Evolutionary conservation across 2,797 vertebrate genomes (phyloP), one percentile per base, ranked within the genome.

Genomic region (Lepus townsendii): DNA sequence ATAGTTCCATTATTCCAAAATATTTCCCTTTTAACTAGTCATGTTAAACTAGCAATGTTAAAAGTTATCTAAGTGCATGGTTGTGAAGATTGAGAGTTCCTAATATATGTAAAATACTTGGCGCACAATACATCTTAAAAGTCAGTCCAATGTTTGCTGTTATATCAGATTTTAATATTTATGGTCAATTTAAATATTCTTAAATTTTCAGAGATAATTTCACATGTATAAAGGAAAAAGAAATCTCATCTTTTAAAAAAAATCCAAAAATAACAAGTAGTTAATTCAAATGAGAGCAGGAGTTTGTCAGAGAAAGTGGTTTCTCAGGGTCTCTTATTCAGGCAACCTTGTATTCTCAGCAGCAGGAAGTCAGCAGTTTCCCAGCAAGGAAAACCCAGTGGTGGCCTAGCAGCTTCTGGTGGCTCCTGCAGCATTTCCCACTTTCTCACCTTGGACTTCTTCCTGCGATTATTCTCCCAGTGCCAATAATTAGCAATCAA

Each of bases 401-500:
- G 26, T 63, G 2, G 32, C 68, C 27, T 27, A 16, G 20, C 0
- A 27, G 35, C 69, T 96, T 27, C 24, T 12, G 63, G 63, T 22
- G 20, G 35, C 14, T 73, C 30, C 19, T 87, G 47, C 22, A 19
- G 72, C 89, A 80, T 60, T 32, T 84, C 83, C 63, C 50, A 5
- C 75, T 83, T 78, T 88, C 91, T 91, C 71, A 80, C 83, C 91
- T 83, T 14, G 0, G 32, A 54, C 66, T 73, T 78, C 76, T 32
- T 54, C 63, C 50, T 76, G 11, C 71, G 57, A 42, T 96, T 92
- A 80, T 86, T 69, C 42, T 80, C 85, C 89, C 17, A 73, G 78
- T 42, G n/a, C n/a, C 60, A 26, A 71, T 86, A 66, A 96, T 88
- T 88, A 92, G 54, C 71, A 83, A 93, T 65, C 85, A 89, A 86